phyloP scores from a whole-genome alignment of 1,140 invertebrate species.

The Riptortus pedestris region DNA sequence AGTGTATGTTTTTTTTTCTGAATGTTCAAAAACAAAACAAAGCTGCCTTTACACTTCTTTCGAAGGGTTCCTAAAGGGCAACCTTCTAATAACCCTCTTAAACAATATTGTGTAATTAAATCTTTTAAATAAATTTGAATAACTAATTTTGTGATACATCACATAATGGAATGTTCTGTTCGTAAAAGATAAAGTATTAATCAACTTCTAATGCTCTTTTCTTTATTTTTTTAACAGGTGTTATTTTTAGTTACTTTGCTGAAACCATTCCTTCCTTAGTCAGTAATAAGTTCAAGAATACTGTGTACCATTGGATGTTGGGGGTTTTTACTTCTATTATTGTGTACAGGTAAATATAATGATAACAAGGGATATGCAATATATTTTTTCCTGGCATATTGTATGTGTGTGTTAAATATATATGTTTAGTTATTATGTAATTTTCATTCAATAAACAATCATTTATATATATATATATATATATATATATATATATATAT shows the following conservation, averaged over 20 bases:
- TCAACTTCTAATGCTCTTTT: neutral
- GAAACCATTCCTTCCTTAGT: neutral
- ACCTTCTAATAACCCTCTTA: neutral
- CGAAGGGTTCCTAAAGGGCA: neutral
- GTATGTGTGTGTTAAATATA: too few species aligned
- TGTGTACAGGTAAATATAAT: conserved; percentile 55
- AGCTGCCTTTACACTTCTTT: neutral
- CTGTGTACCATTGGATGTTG: conserved; percentile 53
- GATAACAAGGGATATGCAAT: too few species aligned
- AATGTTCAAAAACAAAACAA: neutral
- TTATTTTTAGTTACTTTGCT: conserved; percentile 18
- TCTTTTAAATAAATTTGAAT: neutral
- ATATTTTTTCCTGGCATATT: too few species aligned
- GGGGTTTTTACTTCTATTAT: conserved; percentile 51
- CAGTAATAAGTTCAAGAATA: conserved; percentile 42
- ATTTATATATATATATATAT: too few species aligned
- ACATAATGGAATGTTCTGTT: neutral
- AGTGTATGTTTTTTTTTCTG: neutral
- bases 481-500: too few species aligned
- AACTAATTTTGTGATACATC: neutral
- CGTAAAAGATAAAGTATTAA: neutral
- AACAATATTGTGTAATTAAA: neutral
- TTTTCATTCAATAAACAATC: too few species aligned
- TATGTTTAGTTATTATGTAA: too few species aligned
- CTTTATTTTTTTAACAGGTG: conserved; percentile 3